A percentile compares a stretch with the other conserved stretches of the same genome.
phyloP scores from a whole-genome alignment of 2,113 vertebrate species.

The Romanogobio albipinnatus region DNA sequence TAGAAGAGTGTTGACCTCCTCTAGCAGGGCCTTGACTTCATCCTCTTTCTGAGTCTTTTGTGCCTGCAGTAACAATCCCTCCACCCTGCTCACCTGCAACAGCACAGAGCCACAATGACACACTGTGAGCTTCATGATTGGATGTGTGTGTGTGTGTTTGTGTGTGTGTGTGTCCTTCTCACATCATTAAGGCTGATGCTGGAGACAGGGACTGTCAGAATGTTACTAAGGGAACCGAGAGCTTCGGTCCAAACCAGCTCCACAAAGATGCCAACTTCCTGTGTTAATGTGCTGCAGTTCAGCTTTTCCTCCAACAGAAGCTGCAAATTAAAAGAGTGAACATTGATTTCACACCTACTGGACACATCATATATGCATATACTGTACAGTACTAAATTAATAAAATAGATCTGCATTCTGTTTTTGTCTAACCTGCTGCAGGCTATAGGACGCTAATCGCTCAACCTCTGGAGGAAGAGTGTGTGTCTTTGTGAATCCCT shows the following conservation, averaged over 20 bases:
- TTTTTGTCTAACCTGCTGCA: constrained; percentile 74
- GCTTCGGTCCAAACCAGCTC: constrained; percentile 86
- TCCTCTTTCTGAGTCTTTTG: constrained; percentile 64
- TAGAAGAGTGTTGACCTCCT: constrained; percentile 75
- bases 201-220: constrained; percentile 71
- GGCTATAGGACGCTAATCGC: constrained; percentile 73
- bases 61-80: constrained; percentile 79
- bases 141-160: too few species aligned
- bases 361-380: neutral
- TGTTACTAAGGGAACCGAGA: constrained; percentile 73
- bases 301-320: constrained; percentile 81
- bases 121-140: neutral
- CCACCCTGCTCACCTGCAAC: constrained; percentile 81
- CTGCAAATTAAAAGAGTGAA: constrained; percentile 62
- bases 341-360: neutral
- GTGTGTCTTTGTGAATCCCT: constrained; percentile 64
- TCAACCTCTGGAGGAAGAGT: constrained; percentile 60
- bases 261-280: constrained; percentile 81
- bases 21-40: constrained; percentile 63
- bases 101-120: constrained; percentile 18
- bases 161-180: constrained; percentile 51
- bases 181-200: constrained; percentile 83
- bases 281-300: constrained; percentile 69
- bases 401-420: neutral
- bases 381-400: neutral